These are phyloP conservation scores for Paramisgurnus dabryanus DNA, from an alignment of 2,113 vertebrate species.

Conservation along the genomic window DNA sequence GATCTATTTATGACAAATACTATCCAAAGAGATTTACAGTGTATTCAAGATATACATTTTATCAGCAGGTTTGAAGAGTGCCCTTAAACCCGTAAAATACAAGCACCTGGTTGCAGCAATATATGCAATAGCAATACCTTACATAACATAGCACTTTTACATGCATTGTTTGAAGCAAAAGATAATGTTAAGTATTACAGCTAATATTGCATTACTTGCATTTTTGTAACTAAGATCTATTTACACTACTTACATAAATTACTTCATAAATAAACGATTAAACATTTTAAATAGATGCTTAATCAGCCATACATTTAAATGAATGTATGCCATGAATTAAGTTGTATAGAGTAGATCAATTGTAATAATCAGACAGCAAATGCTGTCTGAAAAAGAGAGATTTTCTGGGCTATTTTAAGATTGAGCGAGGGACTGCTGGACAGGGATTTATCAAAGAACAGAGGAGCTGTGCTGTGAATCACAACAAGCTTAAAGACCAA, in stretches of 20 bases:
- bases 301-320: not conserved
- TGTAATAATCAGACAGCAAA: not conserved
- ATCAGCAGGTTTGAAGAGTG: not conserved
- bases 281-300: too few relatives aligned
- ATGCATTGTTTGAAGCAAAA: too few relatives aligned
- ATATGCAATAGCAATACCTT: conserved; percentile 6
- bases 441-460: conserved; percentile 62
- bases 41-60: too few relatives aligned
- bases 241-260: too few relatives aligned
- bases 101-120: not conserved
- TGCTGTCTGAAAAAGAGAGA: not conserved
- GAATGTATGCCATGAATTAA: not conserved
- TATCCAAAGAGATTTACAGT: too few relatives aligned
- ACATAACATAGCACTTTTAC: not conserved
- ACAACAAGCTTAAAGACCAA: conserved; percentile 59
- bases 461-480: conserved; percentile 64
- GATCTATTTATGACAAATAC: too few relatives aligned
- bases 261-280: too few relatives aligned
- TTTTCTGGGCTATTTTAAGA: conserved; percentile 8
- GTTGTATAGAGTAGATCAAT: not conserved
- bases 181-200: not conserved
- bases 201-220: not conserved
- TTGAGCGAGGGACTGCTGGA: conserved; percentile 54
- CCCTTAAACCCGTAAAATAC: not conserved
- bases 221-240: not conserved